A percentile compares a stretch with the other conserved stretches of the same genome.
phyloP scores from a whole-genome alignment of 2,888 invertebrate genomes.

The Rotaria magnacalcarata region DNA sequence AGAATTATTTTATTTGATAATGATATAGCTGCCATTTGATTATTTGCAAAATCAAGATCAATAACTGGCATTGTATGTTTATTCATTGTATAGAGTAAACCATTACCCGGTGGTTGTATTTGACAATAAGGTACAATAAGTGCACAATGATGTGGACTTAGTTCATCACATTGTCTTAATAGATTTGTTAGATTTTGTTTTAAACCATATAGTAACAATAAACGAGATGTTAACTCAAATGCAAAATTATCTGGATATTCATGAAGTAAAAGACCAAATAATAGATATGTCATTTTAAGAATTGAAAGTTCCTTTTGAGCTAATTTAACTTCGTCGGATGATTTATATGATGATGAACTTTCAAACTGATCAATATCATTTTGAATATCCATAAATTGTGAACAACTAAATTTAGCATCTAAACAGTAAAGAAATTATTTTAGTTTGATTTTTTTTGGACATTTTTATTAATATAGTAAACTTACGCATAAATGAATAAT shows the following conservation, averaged over 20 bases:
- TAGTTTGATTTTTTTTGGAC: no score
- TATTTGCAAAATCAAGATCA: neutral
- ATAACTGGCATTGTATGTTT: slow-evolving; percentile 37
- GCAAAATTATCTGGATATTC: slow-evolving; percentile 34
- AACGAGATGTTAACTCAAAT: slow-evolving; percentile 37
- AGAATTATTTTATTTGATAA: slow-evolving; percentile 25
- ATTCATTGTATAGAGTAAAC: slow-evolving; percentile 3
- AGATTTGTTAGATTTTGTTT: slow-evolving; percentile 9
- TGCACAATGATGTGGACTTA: neutral
- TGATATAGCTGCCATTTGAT: neutral
- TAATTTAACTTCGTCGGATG: neutral
- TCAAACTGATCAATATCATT: slow-evolving; percentile 34
- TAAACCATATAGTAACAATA: neutral
- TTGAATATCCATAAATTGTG: slow-evolving; percentile 30
- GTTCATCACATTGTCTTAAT: slow-evolving; percentile 37
- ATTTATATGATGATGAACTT: neutral
- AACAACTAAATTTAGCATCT: slow-evolving; percentile 39
- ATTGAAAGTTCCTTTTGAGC: neutral
- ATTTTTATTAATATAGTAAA: neutral
- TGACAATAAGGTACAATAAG: slow-evolving; percentile 36
- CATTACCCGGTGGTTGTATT: slow-evolving; percentile 35
- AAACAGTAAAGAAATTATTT: neutral
- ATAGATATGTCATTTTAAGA: neutral
- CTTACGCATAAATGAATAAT: slow-evolving; percentile 43
- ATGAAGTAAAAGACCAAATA: slow-evolving; percentile 34